These are phyloP conservation scores for Platanista minor DNA, from an alignment of 2,113 vertebrate genomes.

Conservation along the genomic window DNA sequence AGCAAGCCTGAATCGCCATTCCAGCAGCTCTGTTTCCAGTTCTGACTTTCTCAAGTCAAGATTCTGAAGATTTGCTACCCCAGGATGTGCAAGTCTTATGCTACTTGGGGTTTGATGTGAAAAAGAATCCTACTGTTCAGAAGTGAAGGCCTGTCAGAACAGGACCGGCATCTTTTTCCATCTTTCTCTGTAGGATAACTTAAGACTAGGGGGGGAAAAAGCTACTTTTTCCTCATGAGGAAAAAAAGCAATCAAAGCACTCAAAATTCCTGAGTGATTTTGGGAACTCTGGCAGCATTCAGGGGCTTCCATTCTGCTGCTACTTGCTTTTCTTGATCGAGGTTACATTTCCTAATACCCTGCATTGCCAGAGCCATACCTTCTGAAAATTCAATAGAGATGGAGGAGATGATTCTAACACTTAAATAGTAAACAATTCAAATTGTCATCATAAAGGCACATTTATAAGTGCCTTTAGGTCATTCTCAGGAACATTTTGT, in stretches of 20 bases:
- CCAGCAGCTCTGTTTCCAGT: not conserved
- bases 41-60: not conserved
- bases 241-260: not conserved
- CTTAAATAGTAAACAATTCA: not conserved
- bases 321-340: not conserved
- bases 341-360: not conserved
- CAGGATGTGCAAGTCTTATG: not conserved
- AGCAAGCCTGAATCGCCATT: not conserved
- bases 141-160: slow-evolving; percentile 29
- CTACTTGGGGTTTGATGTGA: not conserved
- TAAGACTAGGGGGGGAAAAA: not conserved
- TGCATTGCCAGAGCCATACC: not conserved
- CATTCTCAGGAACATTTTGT: not conserved
- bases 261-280: not conserved
- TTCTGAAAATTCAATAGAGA: not conserved
- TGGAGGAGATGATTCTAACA: not conserved
- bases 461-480: not conserved
- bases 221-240: not conserved
- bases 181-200: not conserved
- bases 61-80: not conserved
- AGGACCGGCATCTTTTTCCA: not conserved
- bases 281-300: not conserved
- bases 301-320: not conserved
- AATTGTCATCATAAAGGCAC: not conserved
- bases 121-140: slow-evolving; percentile 46